Evolutionary conservation across 2,888 invertebrate species (phyloP).

Genomic region (Capitulum mitella): DNA sequence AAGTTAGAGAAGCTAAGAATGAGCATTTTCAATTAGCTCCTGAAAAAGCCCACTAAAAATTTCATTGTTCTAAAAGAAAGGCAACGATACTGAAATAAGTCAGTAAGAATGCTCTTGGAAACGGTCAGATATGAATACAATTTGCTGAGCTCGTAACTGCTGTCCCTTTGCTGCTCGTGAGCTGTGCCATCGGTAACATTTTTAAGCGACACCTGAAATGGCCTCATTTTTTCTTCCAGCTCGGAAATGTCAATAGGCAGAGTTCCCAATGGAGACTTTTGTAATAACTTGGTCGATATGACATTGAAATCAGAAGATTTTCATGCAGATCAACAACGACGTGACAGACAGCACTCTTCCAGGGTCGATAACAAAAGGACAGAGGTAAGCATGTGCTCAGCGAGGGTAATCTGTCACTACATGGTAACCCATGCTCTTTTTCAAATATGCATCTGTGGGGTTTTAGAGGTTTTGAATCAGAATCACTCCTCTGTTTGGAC

Average conservation of each 20-base stretch:
- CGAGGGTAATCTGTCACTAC: neutral
- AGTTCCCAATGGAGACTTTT: conserved; percentile 7
- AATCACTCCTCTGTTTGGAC: neutral
- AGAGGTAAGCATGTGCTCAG: neutral
- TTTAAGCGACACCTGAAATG: too few species aligned
- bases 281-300: neutral
- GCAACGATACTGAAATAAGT: too few species aligned
- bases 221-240: neutral
- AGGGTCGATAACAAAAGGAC: neutral
- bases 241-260: neutral
- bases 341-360: neutral
- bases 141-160: too few species aligned
- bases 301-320: neutral
- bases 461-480: neutral
- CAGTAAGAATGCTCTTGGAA: too few species aligned
- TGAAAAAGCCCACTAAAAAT: too few species aligned
- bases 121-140: too few species aligned
- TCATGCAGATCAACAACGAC: neutral
- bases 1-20: too few species aligned
- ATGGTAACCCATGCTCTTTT: neutral
- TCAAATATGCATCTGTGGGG: too few species aligned
- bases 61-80: too few species aligned
- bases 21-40: too few species aligned
- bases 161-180: too few species aligned
- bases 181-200: too few species aligned